Evolutionary conservation across 2,113 vertebrate genomes (phyloP).

Genomic region (Neofelis nebulosa): DNA sequence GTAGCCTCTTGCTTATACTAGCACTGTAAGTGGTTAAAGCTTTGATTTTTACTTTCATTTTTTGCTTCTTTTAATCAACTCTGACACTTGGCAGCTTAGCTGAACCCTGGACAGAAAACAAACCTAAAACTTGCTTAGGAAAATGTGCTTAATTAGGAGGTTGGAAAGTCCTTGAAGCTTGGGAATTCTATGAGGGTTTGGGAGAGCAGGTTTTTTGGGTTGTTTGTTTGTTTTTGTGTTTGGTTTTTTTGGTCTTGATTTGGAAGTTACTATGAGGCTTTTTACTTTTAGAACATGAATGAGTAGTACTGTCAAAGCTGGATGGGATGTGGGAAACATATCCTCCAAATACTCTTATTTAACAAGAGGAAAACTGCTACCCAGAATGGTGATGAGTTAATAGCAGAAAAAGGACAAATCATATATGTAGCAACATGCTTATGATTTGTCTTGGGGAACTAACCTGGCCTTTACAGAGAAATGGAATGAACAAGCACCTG

Average conservation of each 20-base stretch:
- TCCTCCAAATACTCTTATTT: not conserved
- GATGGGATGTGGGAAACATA: not conserved
- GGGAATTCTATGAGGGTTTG: not conserved
- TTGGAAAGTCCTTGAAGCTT: not conserved
- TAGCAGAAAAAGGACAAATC: not conserved
- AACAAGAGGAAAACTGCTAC: not conserved
- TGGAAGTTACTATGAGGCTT: not conserved
- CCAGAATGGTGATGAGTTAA: not conserved
- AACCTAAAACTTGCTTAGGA: not conserved
- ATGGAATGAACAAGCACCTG: not conserved
- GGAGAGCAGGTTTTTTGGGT: not conserved
- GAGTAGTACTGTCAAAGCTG: not conserved
- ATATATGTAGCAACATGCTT: rapidly evolving
- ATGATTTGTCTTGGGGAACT: not conserved
- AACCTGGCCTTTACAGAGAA: not conserved
- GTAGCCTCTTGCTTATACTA: not conserved
- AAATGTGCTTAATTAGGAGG: not conserved
- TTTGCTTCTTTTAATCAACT: not conserved
- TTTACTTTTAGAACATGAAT: not conserved
- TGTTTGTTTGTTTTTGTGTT: not conserved
- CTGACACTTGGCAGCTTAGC: not conserved
- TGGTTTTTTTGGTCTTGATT: not conserved
- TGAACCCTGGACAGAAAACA: not conserved
- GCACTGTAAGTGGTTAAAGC: not conserved
- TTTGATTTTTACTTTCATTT: not conserved